Percentiles rank a stretch among this genome's conserved stretches.
Conservation (phyloP, 1,140 invertebrate genomes). For the Drosophila repleta region DNA sequence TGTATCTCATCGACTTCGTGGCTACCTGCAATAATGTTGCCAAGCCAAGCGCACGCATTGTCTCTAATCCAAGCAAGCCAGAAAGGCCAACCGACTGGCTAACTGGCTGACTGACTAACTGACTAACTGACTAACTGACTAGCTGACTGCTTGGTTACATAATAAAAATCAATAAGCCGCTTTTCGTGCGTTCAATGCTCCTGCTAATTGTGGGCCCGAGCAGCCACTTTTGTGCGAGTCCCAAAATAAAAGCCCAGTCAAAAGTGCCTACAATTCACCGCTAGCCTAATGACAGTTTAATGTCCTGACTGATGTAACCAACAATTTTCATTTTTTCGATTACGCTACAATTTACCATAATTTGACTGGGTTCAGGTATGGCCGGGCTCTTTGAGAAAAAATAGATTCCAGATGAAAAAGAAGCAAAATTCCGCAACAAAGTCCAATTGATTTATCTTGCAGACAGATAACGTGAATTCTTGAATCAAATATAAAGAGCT, state of each 20-base stretch:
- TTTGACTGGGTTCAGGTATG: background rate
- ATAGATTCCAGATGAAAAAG: background rate
- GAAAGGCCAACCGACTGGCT: constrained; percentile 8
- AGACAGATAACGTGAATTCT: too few relatives aligned
- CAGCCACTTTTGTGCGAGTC: background rate
- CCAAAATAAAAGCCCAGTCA: constrained; percentile 30
- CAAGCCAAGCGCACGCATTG: constrained; percentile 58
- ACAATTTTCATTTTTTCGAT: constrained; percentile 23
- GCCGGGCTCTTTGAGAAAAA: background rate
- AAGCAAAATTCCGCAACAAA: too few relatives aligned
- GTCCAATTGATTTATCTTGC: too few relatives aligned
- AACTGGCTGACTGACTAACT: background rate
- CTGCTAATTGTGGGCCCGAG: constrained; percentile 41
- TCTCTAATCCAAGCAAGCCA: constrained; percentile 44
- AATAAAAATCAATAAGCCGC: constrained; percentile 65
- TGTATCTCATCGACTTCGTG: constrained; percentile 30
- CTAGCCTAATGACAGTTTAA: constrained; percentile 44
- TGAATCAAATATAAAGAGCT: too few relatives aligned
- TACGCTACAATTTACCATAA: constrained; percentile 8
- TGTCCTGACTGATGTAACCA: constrained; percentile 6
- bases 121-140: constrained; percentile 20
- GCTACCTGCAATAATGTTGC: constrained; percentile 13
- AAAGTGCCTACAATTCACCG: constrained; percentile 38
- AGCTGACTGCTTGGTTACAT: constrained; percentile 40
- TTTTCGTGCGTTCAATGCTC: constrained; percentile 48